A percentile compares a stretch with the other conserved stretches of the same genome.
phyloP scores from a whole-genome alignment of 1,140 invertebrate species.

The Drusus annulatus region DNA sequence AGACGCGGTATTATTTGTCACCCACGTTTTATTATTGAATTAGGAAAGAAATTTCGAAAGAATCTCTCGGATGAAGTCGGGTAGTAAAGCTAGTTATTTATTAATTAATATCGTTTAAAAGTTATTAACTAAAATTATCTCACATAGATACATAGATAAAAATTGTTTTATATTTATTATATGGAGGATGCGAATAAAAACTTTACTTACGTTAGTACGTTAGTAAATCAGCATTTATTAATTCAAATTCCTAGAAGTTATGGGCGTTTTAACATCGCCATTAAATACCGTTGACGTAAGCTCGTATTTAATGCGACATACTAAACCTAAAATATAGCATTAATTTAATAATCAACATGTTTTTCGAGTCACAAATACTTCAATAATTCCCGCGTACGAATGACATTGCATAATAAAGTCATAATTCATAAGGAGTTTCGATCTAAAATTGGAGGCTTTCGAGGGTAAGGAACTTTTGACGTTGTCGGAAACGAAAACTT shows the following conservation, averaged over 20 bases:
- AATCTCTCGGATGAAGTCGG: background rate
- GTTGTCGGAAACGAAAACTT: constrained; percentile 17
- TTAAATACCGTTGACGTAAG: too few species aligned
- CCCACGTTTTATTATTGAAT: background rate
- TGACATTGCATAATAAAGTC: constrained; percentile 31
- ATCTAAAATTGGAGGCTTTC: constrained; percentile 20
- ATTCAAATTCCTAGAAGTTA: too few species aligned
- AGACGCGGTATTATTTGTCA: too few species aligned
- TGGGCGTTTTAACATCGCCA: too few species aligned
- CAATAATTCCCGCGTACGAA: constrained; percentile 7
- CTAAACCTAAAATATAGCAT: constrained; percentile 6
- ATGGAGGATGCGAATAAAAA: background rate
- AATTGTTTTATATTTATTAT: too few species aligned
- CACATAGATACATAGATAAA: background rate
- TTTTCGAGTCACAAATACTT: background rate
- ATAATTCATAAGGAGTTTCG: constrained; percentile 19
- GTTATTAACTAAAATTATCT: background rate
- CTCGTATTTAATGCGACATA: background rate
- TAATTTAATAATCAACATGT: constrained; percentile 20
- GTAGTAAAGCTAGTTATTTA: background rate
- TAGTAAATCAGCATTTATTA: too few species aligned
- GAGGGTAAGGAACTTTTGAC: constrained; percentile 12
- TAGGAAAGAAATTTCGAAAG: background rate
- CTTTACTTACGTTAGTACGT: background rate
- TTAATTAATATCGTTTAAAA: background rate